phyloP scores from a whole-genome alignment of 2,888 invertebrate species.

The Anodontia alba region DNA sequence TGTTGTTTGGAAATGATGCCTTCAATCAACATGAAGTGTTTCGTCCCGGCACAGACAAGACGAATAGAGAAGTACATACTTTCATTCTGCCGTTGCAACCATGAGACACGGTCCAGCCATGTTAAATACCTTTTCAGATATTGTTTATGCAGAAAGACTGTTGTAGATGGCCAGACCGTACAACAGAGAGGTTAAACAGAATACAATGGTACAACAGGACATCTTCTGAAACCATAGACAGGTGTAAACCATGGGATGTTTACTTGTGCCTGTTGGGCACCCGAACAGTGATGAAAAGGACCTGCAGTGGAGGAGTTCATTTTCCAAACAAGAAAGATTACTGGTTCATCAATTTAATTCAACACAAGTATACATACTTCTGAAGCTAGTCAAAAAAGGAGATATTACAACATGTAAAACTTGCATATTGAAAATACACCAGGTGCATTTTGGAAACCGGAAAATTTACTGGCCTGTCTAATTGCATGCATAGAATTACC shows the following conservation, averaged over 20 bases:
- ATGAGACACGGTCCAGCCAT: not conserved
- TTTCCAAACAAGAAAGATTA: not conserved
- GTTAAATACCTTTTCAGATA: not conserved
- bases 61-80: too few species aligned
- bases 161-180: not conserved
- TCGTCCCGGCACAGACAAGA: too few species aligned
- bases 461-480: conserved; percentile 2
- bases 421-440: conserved; percentile 19
- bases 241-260: not conserved
- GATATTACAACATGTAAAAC: not conserved
- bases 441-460: not conserved
- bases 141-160: not conserved
- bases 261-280: not conserved
- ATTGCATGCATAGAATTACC: not conserved
- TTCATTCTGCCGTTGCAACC: too few species aligned
- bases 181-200: not conserved
- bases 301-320: not conserved
- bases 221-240: not conserved
- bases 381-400: not conserved
- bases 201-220: not conserved
- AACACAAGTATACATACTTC: not conserved
- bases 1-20: too few species aligned
- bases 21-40: too few species aligned
- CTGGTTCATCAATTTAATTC: not conserved
- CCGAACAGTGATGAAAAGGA: not conserved